Percentiles rank a stretch among this genome's conserved stretches.
Evolutionary conservation across 1,140 invertebrate species (phyloP).

Genomic region (Oreohelix idahoensis): DNA sequence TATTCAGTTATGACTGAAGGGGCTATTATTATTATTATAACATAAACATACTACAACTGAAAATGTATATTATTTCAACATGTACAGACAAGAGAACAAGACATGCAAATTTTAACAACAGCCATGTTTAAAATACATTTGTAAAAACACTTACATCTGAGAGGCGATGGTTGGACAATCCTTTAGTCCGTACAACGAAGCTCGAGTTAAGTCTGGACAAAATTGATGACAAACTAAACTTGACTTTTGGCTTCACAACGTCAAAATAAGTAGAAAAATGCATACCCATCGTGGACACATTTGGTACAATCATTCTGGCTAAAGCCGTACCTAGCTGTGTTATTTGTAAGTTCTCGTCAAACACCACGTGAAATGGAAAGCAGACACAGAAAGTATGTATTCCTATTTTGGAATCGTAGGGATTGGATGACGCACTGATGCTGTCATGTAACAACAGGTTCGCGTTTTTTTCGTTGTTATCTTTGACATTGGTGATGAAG

Average conservation of each 20-base stretch:
- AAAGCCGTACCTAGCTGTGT: slow-evolving; percentile 81
- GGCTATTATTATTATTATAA: too few relatives aligned
- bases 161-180: slow-evolving; percentile 31
- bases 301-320: slow-evolving; percentile 57
- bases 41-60: too few relatives aligned
- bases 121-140: too few relatives aligned
- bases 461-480: slow-evolving; percentile 39
- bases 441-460: slow-evolving; percentile 28
- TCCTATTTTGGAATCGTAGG: slow-evolving; percentile 60
- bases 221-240: slow-evolving; percentile 60
- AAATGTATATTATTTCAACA: too few relatives aligned
- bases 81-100: too few relatives aligned
- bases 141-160: slow-evolving; percentile 42
- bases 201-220: slow-evolving; percentile 65
- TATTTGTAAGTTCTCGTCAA: slow-evolving; percentile 87
- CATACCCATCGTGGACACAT: slow-evolving; percentile 46
- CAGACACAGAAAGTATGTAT: slow-evolving; percentile 88
- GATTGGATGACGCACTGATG: slow-evolving; percentile 45
- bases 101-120: too few relatives aligned
- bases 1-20: too few relatives aligned
- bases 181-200: slow-evolving; percentile 59
- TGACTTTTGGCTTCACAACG: slow-evolving; percentile 56
- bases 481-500: slow-evolving; percentile 47
- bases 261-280: slow-evolving; percentile 55
- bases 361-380: slow-evolving; percentile 96